Percentiles rank a stretch among this genome's conserved stretches.
Conservation (phyloP, 2,113 vertebrate species). For the Bambusicola thoracicus region DNA sequence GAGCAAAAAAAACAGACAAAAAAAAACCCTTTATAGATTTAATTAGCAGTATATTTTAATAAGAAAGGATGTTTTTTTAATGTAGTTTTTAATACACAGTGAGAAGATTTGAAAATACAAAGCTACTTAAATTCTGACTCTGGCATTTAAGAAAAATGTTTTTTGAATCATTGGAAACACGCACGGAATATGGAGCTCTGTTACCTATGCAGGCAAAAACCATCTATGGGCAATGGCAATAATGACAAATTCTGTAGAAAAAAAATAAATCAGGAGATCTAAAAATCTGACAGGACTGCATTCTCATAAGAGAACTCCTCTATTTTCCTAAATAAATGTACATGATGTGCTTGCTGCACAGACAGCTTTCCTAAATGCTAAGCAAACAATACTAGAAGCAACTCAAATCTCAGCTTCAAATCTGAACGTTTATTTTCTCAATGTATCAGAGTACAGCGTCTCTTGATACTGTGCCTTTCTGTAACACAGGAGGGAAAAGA, state of each 20-base stretch:
- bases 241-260: background rate
- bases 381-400: background rate
- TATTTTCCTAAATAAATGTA: background rate
- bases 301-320: background rate
- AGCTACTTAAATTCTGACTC: background rate
- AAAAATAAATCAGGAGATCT: background rate
- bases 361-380: background rate
- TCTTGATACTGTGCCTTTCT: background rate
- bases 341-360: background rate
- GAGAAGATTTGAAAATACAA: background rate
- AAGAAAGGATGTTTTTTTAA: background rate
- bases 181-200: background rate
- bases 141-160: background rate
- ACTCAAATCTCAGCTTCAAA: background rate
- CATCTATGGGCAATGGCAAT: background rate
- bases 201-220: background rate
- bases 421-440: background rate
- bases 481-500: background rate
- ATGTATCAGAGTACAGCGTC: background rate
- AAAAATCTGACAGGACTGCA: background rate
- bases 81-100: background rate
- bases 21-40: background rate
- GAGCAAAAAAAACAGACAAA: background rate
- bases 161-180: background rate
- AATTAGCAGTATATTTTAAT: background rate